Base-by-base conservation (phyloP, 2,113 vertebrate genomes). In the Caranx ignobilis region DNA sequence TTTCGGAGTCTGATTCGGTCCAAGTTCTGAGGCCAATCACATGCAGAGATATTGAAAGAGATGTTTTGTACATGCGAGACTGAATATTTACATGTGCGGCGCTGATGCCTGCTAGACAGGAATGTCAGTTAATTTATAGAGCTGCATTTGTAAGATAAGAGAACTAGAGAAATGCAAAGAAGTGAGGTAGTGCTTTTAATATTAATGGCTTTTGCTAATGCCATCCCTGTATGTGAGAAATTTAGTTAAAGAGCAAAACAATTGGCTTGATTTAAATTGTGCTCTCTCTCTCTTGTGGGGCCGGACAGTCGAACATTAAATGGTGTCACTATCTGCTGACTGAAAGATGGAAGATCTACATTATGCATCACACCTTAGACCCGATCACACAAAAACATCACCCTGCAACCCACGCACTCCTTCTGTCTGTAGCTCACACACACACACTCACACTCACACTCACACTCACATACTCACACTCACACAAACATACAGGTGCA, bases 21-120 rank as follows among this genome's bases (percentile, higher is more conserved):
- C 34, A 74, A 79, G 87, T 90, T 92, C 89, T 91, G 70, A 91
- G 88, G 83, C 90, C 90, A 93, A 89, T 93, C 92, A 90, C 71
- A 87, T 62, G 73, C 72, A 85, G 55, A 87, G 69, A 91, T 88
- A 88, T 84, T 87, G 88, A 90, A 88, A 83, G 84, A 85, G 89
- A 91, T 88, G 84, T 90, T 89, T 82, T 80, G 79, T 88, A 80
- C 80, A 77, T 79, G 79, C 54, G 10, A 73, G 79, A 66, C 76
- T 32, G 83, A 87, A 82, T 82, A 83, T 85, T 76, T 86, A 81
- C 81, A 86, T 57, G 79, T 83, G 80, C 80, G 35, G 75, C 41
- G 1, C 81, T 47, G 83, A 81, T 7, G 37, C 79, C 47, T 32
- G 60, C 69, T 75, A 79, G 78, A 85, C 76, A 61, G 75, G 61